A percentile compares a stretch with the other conserved stretches of the same genome.
These are phyloP conservation scores for Microtus ochrogaster DNA, from an alignment of 2,113 vertebrate genomes.

Conservation along the genomic window DNA sequence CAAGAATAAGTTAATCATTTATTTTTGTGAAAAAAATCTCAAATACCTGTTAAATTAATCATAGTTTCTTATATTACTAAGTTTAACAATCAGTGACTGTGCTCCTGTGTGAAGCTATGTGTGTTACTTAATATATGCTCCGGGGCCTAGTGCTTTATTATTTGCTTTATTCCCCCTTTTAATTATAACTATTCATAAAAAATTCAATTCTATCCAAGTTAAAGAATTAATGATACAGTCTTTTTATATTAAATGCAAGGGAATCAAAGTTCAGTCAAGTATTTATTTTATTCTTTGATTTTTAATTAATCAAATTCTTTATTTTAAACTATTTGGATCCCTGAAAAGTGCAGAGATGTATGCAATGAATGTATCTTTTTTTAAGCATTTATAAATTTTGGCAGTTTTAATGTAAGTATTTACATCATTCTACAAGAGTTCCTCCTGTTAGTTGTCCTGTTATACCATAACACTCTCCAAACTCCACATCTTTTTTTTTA, in stretches of 20 bases:
- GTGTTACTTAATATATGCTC: not conserved
- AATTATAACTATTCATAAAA: not conserved
- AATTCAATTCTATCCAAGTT: not conserved
- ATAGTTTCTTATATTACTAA: not conserved
- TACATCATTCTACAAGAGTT: too few species aligned
- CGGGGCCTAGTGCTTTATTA: not conserved
- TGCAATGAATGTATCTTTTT: not conserved
- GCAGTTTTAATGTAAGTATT: not conserved
- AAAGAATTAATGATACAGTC: not conserved
- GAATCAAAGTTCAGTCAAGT: not conserved
- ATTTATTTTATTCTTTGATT: not conserved
- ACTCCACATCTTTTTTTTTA: not conserved
- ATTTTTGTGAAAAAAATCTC: not conserved
- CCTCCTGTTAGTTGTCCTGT: too few species aligned
- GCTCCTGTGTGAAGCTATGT: too few species aligned
- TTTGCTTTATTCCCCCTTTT: not conserved
- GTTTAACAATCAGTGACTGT: not conserved
- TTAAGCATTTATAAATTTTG: not conserved
- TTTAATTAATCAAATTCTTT: not conserved
- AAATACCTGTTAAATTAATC: not conserved
- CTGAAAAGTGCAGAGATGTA: not conserved
- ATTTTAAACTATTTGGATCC: not conserved
- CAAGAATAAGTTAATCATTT: not conserved
- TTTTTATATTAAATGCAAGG: not conserved
- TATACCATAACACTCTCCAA: fast-evolving